Conservation (phyloP, 2,888 invertebrate species). For the Aricia artaxerxes region DNA sequence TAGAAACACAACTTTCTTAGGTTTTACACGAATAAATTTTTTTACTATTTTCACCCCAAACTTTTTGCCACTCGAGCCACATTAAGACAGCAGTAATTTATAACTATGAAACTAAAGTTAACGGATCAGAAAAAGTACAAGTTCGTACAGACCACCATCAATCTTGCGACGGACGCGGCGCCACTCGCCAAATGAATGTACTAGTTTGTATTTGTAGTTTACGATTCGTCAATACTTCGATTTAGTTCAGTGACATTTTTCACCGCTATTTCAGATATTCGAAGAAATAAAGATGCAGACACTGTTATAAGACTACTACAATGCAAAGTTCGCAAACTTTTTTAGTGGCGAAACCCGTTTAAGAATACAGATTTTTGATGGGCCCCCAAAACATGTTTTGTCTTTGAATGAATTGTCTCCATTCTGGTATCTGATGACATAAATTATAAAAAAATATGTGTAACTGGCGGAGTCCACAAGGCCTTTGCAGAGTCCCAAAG, state of each 20-base stretch:
- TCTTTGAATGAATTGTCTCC: too few relatives aligned
- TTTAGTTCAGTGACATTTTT: not conserved
- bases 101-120: conserved; percentile 22
- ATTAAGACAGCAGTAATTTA: conserved; percentile 5
- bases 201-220: conserved; percentile 4
- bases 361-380: too few relatives aligned
- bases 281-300: not conserved
- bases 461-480: too few relatives aligned
- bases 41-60: not conserved
- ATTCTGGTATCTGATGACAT: too few relatives aligned
- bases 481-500: too few relatives aligned
- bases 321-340: too few relatives aligned
- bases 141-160: not conserved
- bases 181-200: conserved; percentile 7
- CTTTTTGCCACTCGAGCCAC: not conserved
- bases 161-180: conserved; percentile 1
- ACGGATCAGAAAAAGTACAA: not conserved
- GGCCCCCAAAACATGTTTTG: too few relatives aligned
- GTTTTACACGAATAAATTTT: not conserved
- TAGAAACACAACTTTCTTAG: not conserved
- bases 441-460: too few relatives aligned
- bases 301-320: too few relatives aligned
- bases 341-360: too few relatives aligned
- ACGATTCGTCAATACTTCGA: conserved; percentile 13
- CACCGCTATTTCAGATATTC: not conserved